These are phyloP conservation scores for Macaca nemestrina DNA, from an alignment of 2,113 vertebrate genomes.

Conservation along the genomic window DNA sequence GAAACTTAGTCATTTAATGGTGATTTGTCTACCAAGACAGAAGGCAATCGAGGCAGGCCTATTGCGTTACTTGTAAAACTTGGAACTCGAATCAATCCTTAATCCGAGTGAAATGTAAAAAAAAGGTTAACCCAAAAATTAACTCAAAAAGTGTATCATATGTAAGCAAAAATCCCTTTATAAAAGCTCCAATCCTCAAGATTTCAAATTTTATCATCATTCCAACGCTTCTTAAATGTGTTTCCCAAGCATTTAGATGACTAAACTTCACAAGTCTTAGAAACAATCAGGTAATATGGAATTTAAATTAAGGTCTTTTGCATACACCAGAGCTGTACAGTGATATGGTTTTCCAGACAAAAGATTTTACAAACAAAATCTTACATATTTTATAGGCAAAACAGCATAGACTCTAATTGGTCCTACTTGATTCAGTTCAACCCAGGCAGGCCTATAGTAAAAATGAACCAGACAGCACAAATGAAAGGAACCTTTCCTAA, in stretches of 20 bases:
- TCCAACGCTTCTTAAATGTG: neutral
- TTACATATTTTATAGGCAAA: neutral
- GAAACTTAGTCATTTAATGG: conserved; percentile 24
- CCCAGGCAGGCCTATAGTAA: neutral
- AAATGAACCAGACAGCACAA: neutral
- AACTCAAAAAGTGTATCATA: neutral
- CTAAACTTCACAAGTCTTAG: neutral
- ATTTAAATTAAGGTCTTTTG: conserved; percentile 12
- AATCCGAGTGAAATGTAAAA: neutral
- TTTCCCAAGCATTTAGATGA: neutral
- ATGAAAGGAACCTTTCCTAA: conserved; percentile 20
- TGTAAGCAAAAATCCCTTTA: neutral
- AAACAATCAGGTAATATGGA: conserved; percentile 13
- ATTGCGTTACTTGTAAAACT: neutral
- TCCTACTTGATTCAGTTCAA: neutral
- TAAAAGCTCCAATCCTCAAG: neutral
- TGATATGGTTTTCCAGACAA: neutral
- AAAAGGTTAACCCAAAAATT: neutral
- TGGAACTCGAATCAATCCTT: conserved; percentile 25
- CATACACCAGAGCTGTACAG: neutral
- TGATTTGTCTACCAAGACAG: neutral
- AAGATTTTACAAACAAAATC: conserved; percentile 38
- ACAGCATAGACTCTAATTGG: neutral
- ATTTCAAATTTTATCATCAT: conserved; percentile 1
- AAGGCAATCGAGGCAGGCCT: neutral